Evolutionary conservation across 2,888 invertebrate genomes (phyloP).

Genomic region (Apantesis nais): DNA sequence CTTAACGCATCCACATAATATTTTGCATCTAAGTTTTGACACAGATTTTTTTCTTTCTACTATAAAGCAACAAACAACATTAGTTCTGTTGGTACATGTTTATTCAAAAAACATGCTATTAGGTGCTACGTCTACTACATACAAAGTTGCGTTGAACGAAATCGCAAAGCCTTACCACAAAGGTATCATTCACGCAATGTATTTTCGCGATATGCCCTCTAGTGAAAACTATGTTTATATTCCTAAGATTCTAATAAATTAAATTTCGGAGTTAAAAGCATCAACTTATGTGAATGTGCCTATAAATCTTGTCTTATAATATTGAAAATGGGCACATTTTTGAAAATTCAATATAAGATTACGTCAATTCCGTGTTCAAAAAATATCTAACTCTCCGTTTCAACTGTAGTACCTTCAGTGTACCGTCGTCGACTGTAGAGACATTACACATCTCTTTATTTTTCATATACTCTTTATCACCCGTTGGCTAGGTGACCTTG

Average conservation of each 20-base stretch:
- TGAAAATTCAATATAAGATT: neutral
- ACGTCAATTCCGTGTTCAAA: neutral
- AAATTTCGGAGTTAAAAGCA: neutral
- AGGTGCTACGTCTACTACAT: neutral
- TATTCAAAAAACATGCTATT: neutral
- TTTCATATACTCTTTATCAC: neutral
- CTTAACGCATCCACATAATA: neutral
- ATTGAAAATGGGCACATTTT: neutral
- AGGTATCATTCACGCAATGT: neutral
- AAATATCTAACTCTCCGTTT: too few relatives aligned
- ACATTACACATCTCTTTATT: neutral
- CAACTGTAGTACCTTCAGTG: too few relatives aligned
- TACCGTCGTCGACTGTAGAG: neutral
- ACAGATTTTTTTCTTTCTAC: neutral
- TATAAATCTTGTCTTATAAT: neutral
- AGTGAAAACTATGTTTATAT: neutral
- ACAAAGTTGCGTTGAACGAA: neutral
- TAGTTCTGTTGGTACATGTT: neutral
- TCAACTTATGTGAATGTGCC: slow-evolving; percentile 2
- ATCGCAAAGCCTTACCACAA: neutral
- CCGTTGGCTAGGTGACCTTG: neutral
- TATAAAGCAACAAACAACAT: neutral
- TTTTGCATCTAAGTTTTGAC: too few relatives aligned
- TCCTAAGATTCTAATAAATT: neutral
- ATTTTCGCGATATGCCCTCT: neutral